Evolutionary conservation across 2,797 vertebrate species (phyloP).

Genomic region (Taenioides sp.): DNA sequence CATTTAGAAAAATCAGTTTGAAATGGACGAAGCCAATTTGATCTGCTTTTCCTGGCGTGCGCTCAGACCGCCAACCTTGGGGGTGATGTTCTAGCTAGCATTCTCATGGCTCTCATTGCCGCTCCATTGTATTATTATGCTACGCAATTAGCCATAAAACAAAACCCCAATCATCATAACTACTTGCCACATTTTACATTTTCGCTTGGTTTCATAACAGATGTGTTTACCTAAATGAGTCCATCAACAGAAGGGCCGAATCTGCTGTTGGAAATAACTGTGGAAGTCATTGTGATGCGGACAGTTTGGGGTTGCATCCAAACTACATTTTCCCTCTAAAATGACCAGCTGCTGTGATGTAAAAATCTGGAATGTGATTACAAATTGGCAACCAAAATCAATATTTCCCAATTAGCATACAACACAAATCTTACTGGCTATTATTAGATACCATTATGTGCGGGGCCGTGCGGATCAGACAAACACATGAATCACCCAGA

Average conservation of each 20-base stretch:
- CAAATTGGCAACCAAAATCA: neutral
- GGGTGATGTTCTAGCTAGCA: no score
- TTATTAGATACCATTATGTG: constrained; percentile 6
- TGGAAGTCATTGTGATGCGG: neutral
- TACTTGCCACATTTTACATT: constrained; percentile 4
- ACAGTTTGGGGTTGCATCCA: neutral
- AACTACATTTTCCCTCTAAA: constrained; percentile 1
- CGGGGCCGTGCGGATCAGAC: neutral
- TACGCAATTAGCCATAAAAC: neutral
- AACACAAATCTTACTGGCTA: neutral
- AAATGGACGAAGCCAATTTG: no score
- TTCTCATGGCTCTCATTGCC: no score
- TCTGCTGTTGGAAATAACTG: constrained; percentile 27
- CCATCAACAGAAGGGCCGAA: neutral
- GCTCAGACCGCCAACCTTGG: no score
- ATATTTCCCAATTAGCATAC: neutral
- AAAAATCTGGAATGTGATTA: neutral
- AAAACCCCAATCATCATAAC: constrained; percentile 1
- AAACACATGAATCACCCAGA: constrained; percentile 6
- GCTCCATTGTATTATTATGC: no score
- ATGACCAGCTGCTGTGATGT: constrained; percentile 7
- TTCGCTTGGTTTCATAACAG: constrained; percentile 31
- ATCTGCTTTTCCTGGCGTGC: no score
- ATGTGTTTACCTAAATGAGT: constrained; percentile 5
- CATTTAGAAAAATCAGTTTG: no score